phyloP scores from a whole-genome alignment of 1,140 invertebrate genomes.

The Battus philenor region DNA sequence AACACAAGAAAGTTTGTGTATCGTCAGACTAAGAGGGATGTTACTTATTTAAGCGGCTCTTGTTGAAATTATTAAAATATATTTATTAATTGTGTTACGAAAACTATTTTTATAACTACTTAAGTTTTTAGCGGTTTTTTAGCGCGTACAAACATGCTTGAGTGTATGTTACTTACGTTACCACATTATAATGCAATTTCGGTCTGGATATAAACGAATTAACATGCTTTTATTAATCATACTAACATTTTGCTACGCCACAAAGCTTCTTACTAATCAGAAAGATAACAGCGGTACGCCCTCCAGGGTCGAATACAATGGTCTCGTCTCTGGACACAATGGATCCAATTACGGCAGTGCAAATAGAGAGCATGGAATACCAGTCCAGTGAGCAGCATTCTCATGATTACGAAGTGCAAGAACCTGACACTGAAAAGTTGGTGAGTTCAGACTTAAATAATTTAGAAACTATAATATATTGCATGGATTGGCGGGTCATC shows the following conservation, averaged over 20 bases:
- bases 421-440: conserved; percentile 66
- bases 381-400: conserved; percentile 68
- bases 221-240: conserved; percentile 21
- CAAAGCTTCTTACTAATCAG: conserved; percentile 70
- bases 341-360: conserved; percentile 74
- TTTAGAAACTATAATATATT: no score
- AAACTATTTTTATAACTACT: no score
- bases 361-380: conserved; percentile 68
- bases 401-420: conserved; percentile 66
- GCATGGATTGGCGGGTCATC: no score
- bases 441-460: no score
- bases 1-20: no score
- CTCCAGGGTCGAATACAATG: conserved; percentile 83
- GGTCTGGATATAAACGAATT: conserved; percentile 1
- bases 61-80: no score
- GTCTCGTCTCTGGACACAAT: conserved; percentile 83
- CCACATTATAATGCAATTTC: background rate
- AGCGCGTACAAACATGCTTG: no score
- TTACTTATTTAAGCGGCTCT: no score
- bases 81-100: no score
- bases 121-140: no score
- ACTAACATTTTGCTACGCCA: conserved; percentile 39
- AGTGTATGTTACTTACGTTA: no score
- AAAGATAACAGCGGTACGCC: conserved; percentile 70
- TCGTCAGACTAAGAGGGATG: no score